Percentiles rank a stretch among this genome's conserved stretches.
Conservation (phyloP, 1,140 invertebrate species). For the Drosophila busckii region DNA sequence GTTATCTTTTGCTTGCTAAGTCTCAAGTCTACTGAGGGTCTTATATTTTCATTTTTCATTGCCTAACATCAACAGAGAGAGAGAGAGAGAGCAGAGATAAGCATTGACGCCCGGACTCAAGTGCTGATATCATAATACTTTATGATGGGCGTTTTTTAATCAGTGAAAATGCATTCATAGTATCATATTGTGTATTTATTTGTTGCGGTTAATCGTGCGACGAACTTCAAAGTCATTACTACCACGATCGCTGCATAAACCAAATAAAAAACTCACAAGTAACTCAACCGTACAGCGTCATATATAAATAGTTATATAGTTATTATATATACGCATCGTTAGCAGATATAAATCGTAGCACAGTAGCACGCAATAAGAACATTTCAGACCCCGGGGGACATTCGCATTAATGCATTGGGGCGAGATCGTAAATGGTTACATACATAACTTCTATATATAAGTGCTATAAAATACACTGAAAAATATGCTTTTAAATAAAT, state of each 20-base stretch:
- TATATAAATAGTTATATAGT: slow-evolving; percentile 2
- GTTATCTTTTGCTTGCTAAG: slow-evolving; percentile 14
- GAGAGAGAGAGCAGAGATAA: slow-evolving; percentile 6
- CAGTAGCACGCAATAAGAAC: slow-evolving; percentile 22
- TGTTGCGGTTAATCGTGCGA: slow-evolving; percentile 59
- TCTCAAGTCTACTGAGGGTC: background rate
- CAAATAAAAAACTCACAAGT: slow-evolving; percentile 18
- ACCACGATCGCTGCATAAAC: slow-evolving; percentile 28
- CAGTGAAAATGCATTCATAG: slow-evolving; percentile 33
- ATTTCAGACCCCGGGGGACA: slow-evolving; percentile 8
- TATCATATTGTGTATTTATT: slow-evolving; percentile 15
- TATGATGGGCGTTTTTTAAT: slow-evolving; percentile 30
- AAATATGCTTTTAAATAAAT: too few relatives aligned
- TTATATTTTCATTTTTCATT: slow-evolving; percentile 2
- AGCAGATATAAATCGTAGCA: slow-evolving; percentile 26
- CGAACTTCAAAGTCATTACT: slow-evolving; percentile 47
- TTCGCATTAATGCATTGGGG: slow-evolving; percentile 13
- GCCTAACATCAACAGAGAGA: slow-evolving; percentile 29
- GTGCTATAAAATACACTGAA: slow-evolving; percentile 46
- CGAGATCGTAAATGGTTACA: slow-evolving; percentile 40
- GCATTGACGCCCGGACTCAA: slow-evolving; percentile 1
- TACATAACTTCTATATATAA: too few relatives aligned
- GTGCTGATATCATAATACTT: slow-evolving; percentile 13
- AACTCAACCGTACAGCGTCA: slow-evolving; percentile 1
- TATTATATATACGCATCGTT: slow-evolving; percentile 1